phyloP scores from a whole-genome alignment of 2,113 vertebrate species.

The Prionailurus viverrinus region DNA sequence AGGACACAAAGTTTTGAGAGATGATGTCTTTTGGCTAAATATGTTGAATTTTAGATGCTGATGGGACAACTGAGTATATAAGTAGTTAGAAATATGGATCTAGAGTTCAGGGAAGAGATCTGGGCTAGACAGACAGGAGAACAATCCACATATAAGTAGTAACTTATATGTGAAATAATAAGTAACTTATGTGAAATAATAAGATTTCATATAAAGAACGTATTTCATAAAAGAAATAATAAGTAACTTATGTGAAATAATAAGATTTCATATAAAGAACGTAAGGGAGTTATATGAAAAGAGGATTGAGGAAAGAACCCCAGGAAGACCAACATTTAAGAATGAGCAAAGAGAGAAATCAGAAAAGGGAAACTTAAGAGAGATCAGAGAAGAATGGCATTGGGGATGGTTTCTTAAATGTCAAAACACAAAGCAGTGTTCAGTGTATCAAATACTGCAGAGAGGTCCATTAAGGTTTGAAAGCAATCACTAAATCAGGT shows the following conservation, averaged over 20 bases:
- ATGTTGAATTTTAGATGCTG: neutral
- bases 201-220: neutral
- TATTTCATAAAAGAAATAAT: neutral
- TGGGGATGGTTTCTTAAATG: conserved; percentile 1
- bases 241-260: neutral
- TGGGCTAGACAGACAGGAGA: neutral
- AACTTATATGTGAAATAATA: too few relatives aligned
- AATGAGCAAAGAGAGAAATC: neutral
- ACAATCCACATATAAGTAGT: neutral
- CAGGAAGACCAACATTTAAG: neutral
- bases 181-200: too few relatives aligned
- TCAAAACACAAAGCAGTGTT: neutral
- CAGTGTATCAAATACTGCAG: neutral
- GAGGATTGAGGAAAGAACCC: neutral
- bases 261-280: neutral
- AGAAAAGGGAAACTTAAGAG: conserved; percentile 7
- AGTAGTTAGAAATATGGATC: neutral
- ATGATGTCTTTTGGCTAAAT: neutral
- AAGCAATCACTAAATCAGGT: neutral
- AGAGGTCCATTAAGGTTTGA: neutral
- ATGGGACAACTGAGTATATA: neutral
- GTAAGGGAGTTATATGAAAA: neutral
- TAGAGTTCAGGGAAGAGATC: neutral
- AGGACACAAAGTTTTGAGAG: neutral
- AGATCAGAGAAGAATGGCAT: neutral